Conservation (phyloP, 1,140 invertebrate genomes). For the Mycetomoellerius zeteki region DNA sequence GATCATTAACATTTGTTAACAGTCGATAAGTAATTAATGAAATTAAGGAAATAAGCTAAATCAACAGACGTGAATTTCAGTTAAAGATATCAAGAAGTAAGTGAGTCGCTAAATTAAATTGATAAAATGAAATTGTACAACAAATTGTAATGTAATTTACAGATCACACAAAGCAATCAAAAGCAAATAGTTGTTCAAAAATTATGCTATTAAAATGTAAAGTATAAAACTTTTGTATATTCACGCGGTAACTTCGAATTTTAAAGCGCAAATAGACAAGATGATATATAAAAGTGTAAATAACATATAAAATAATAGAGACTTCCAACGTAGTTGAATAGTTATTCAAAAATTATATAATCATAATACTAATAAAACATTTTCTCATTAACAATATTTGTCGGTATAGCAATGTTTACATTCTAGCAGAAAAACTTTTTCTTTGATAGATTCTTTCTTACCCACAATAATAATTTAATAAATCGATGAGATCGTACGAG, state of each 20-base stretch:
- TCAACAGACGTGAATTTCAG: not conserved
- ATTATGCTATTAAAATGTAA: not conserved
- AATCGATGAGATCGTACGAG: constrained; percentile 64
- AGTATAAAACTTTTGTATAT: no score
- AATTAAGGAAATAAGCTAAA: constrained; percentile 19
- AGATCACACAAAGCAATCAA: not conserved
- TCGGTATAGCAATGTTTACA: not conserved
- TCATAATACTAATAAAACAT: constrained; percentile 8
- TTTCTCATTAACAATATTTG: constrained; percentile 59
- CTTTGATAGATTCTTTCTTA: constrained; percentile 35
- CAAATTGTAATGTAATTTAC: not conserved
- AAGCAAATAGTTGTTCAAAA: not conserved
- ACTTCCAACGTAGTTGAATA: no score
- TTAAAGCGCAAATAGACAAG: no score
- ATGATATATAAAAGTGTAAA: no score
- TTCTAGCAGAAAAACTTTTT: constrained; percentile 23
- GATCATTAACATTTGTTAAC: not conserved
- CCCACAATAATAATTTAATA: constrained; percentile 74
- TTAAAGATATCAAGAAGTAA: not conserved
- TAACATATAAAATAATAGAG: no score
- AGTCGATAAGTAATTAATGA: not conserved
- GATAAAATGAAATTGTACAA: constrained; percentile 9
- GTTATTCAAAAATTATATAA: not conserved
- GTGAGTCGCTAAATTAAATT: not conserved
- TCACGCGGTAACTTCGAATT: no score